A percentile compares a stretch with the other conserved stretches of the same genome.
phyloP scores from a whole-genome alignment of 2,888 invertebrate genomes.

The Cremastobaeus sp. region DNA sequence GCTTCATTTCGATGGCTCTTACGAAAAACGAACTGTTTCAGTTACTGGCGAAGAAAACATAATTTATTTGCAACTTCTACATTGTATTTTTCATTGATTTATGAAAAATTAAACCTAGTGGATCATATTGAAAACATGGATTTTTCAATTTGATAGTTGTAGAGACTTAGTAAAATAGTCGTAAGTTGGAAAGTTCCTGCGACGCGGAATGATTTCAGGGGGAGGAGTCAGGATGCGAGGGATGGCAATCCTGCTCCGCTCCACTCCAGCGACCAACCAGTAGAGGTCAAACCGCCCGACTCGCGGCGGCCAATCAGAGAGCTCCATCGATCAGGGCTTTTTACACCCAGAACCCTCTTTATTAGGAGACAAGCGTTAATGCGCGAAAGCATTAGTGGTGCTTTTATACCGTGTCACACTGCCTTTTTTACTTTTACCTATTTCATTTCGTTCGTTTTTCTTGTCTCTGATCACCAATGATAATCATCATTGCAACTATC shows the following conservation, averaged over 20 bases:
- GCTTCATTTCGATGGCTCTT: too few relatives aligned
- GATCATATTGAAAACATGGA: too few relatives aligned
- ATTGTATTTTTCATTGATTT: too few relatives aligned
- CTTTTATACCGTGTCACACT: conserved; percentile 73
- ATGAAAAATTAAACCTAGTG: too few relatives aligned
- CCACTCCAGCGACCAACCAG: conserved; percentile 56
- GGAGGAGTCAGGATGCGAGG: conserved; percentile 60
- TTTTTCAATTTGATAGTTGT: conserved; percentile 3
- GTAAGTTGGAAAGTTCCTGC: conserved; percentile 49
- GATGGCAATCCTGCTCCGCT: conserved; percentile 51
- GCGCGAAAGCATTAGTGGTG: conserved; percentile 76
- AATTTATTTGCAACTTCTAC: too few relatives aligned
- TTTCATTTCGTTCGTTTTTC: neutral
- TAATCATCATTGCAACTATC: too few relatives aligned
- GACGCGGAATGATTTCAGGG: conserved; percentile 15
- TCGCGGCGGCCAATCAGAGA: conserved; percentile 68
- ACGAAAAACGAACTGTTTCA: too few relatives aligned
- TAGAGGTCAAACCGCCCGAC: conserved; percentile 46
- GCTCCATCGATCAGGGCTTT: conserved; percentile 74
- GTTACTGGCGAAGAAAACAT: too few relatives aligned
- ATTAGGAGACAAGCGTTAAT: conserved; percentile 75
- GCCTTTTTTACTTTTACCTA: conserved; percentile 61
- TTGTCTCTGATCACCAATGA: too few relatives aligned
- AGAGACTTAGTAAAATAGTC: conserved; percentile 20
- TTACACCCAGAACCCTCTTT: conserved; percentile 75